Percentiles rank a stretch among this genome's conserved stretches.
These are phyloP conservation scores for Paralichthys olivaceus DNA, from an alignment of 2,113 vertebrate genomes.

Conservation along the genomic window DNA sequence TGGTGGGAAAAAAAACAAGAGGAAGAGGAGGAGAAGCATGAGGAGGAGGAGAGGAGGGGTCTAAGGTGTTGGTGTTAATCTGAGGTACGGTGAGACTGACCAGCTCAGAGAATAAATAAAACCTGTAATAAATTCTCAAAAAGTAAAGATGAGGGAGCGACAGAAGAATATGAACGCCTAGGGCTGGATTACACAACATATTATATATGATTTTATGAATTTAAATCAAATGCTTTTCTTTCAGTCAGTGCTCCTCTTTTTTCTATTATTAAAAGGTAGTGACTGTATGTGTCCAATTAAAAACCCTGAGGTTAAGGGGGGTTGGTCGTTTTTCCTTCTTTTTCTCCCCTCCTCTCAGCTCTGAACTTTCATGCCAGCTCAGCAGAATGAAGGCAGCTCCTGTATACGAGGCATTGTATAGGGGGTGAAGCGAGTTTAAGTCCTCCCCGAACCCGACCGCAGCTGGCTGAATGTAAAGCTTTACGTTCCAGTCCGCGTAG, in stretches of 20 bases:
- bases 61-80: constrained; percentile 50
- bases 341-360: constrained; percentile 58
- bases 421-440: constrained; percentile 65
- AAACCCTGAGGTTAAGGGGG: constrained; percentile 35
- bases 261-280: constrained; percentile 29
- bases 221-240: constrained; percentile 34
- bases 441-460: constrained; percentile 58
- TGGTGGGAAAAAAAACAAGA: constrained; percentile 68
- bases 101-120: constrained; percentile 63
- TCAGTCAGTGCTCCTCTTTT: constrained; percentile 4
- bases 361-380: constrained; percentile 88
- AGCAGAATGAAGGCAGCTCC: constrained; percentile 82
- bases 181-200: constrained; percentile 21
- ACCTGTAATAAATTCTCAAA: constrained; percentile 62
- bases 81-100: constrained; percentile 48
- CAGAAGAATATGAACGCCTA: constrained; percentile 26
- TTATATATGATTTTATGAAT: constrained; percentile 18
- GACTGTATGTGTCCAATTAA: constrained; percentile 44
- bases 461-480: constrained; percentile 72
- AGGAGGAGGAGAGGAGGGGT: constrained; percentile 9
- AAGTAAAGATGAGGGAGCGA: constrained; percentile 4
- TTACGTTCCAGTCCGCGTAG: constrained; percentile 63
- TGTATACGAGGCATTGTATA: constrained; percentile 61
- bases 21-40: constrained; percentile 36
- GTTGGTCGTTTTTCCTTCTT: background rate